Evolutionary conservation across 2,113 vertebrate species (phyloP), one percentile per base, ranked within the genome.

Genomic region (Stigmatopora nigra): DNA sequence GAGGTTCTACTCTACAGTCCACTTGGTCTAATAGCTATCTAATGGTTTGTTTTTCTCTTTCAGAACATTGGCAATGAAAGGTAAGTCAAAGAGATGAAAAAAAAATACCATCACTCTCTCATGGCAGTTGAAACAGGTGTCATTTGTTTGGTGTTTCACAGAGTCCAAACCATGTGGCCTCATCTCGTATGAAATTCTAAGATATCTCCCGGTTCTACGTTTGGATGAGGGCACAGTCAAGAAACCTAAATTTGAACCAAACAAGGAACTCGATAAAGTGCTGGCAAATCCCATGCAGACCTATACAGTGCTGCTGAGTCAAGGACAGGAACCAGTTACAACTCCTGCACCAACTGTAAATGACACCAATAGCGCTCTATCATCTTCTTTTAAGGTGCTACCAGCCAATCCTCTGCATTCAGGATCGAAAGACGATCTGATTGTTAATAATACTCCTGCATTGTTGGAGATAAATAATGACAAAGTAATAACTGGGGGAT

Each of bases 171-270:
- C 17, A 20, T 7, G 25, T 19, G 46, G 46, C 17, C 15, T 69
- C n/a, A 17, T 90, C 17, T 87, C 91, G 16, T 25, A 77, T 15
- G 90, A 92, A 65, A 77, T 93, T 52, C 68, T 86, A 16, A 81
- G 78, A 4, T 48, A 92, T 71, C 75, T 98, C 56, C 94, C 94
- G 0, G 85, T 88, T 7, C 87, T 97, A 64, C 86, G 61, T n/a
- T 92, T 90, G 65, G 94, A 94, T 31, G 82, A 95, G 41, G 64
- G 67, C 6, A 89, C 92, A 88, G 87, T 89, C 58, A 87, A 88
- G 69, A 87, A 81, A 67, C 84, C 71, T 38, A 38, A 74, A 0
- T 11, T 76, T 35, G 71, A 75, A 9, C 85, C 83, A 53, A 31
- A 69, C 5, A 69, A 72, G 38, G 66, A 79, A 4, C 73, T 85